Evolutionary conservation across 2,888 invertebrate species (phyloP).

Genomic region (Hedya salicella): DNA sequence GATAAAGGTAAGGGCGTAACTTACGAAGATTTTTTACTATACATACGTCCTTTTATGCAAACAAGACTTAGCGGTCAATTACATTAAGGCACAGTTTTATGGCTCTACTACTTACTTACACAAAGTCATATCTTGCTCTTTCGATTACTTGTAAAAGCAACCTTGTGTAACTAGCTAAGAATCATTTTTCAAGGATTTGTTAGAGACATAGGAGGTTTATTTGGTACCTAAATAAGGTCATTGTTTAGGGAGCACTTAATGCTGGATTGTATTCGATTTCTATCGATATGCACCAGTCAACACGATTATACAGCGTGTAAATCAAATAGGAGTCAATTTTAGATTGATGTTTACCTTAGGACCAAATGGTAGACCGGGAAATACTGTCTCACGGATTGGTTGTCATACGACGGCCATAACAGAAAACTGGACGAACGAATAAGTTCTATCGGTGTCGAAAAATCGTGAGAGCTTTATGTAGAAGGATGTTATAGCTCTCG

Average conservation of each 20-base stretch:
- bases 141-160: background rate
- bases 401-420: too few species aligned
- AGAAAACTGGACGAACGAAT: too few species aligned
- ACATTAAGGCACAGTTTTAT: conserved; percentile 59
- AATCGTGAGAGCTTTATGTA: too few species aligned
- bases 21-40: background rate
- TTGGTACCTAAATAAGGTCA: background rate
- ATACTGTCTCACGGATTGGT: too few species aligned
- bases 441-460: too few species aligned
- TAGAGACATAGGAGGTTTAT: background rate
- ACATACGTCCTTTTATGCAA: background rate
- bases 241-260: background rate
- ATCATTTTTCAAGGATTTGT: background rate
- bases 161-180: background rate
- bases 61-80: conserved; percentile 52
- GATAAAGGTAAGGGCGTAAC: conserved; percentile 42
- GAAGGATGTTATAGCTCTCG: too few species aligned
- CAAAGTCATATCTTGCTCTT: background rate
- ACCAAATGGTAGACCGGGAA: too few species aligned
- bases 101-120: conserved; percentile 40
- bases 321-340: too few species aligned
- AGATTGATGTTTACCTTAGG: too few species aligned
- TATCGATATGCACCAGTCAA: background rate
- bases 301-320: background rate
- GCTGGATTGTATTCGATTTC: background rate